phyloP scores from a whole-genome alignment of 1,140 invertebrate species.

The Ceratoteleas bidentatus region DNA sequence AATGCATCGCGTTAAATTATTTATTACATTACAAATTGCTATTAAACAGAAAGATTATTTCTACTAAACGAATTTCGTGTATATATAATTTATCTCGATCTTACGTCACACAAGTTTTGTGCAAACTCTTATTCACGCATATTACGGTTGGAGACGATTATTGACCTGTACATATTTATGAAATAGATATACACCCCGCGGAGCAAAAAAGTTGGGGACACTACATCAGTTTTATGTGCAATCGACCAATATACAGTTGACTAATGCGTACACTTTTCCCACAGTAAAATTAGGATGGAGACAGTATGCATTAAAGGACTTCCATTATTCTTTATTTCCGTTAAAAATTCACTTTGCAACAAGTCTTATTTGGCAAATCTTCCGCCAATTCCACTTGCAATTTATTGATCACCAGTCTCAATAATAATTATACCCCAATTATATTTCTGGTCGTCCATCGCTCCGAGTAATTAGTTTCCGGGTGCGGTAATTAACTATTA shows the following conservation, averaged over 20 bases:
- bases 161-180: conserved; percentile 21
- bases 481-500: too few species aligned
- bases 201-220: conserved; percentile 24
- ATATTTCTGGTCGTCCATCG: conserved; percentile 4
- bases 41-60: too few species aligned
- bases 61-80: too few species aligned
- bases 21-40: too few species aligned
- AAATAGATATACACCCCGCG: conserved; percentile 2
- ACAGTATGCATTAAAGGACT: conserved; percentile 1
- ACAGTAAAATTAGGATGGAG: conserved; percentile 9
- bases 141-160: not conserved
- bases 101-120: too few species aligned
- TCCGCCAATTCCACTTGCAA: too few species aligned
- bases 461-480: not conserved
- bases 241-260: conserved; percentile 13
- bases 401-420: not conserved
- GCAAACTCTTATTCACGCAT: not conserved
- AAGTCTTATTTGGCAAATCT: not conserved
- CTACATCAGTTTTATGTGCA: conserved; percentile 19
- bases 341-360: not conserved
- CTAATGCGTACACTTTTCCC: conserved; percentile 15
- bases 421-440: conserved; percentile 13
- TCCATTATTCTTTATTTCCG: conserved; percentile 6
- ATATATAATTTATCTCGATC: too few species aligned
- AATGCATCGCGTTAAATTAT: too few species aligned